Base-by-base conservation (phyloP, 1,140 invertebrate genomes). In the Asbolus verrucosus region DNA sequence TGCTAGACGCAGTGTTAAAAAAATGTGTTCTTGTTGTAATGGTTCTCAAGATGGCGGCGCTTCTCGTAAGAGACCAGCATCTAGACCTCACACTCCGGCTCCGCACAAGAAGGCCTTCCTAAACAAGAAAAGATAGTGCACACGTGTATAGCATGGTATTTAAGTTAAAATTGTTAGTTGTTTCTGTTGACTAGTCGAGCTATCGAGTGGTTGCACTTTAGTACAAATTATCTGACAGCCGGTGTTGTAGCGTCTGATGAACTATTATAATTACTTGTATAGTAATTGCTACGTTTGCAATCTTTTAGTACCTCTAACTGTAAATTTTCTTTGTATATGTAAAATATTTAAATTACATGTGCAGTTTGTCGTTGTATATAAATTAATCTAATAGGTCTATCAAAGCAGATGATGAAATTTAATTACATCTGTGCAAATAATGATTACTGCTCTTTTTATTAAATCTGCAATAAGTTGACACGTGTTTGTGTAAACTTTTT, bases 321-420 rank as follows among this genome's bases (percentile, higher is more conserved):
- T 79, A 79, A 74, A 76, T 78, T 76, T 73, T 72, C 72, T 71
- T 75, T 73, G 73, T 79, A 71, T 72, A 75, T 77, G 76, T 78
- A 79, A 78, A 72, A 75, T 74, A 74, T 73, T 73, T 74, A 74
- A 76, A 75, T 74, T 75, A 75, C 74, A 79, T 78, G 76, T 80
- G 77, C 79, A 79, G 78, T 80, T 79, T 78, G 76, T 79, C 77
- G 71, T 73, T 80, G 79, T 80, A 80, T 75, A 79, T 80, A 80
- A n/a, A 74, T 27, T 75, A 73, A 69, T 73, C 73, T 75, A 66
- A 71, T 66, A 63, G 65, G 31, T 59, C 65, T 30, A 39, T 70
- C 39, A 65, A 54, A 61, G 24, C 43, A 46, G 24, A 39, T 62
- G 59, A 30, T 54, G 38, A 61, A 69, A 59, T 54, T 69, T 54